Evolutionary conservation across 2,888 invertebrate species (phyloP), one percentile per base, ranked within the genome.

Genomic region (Cabera pusaria): DNA sequence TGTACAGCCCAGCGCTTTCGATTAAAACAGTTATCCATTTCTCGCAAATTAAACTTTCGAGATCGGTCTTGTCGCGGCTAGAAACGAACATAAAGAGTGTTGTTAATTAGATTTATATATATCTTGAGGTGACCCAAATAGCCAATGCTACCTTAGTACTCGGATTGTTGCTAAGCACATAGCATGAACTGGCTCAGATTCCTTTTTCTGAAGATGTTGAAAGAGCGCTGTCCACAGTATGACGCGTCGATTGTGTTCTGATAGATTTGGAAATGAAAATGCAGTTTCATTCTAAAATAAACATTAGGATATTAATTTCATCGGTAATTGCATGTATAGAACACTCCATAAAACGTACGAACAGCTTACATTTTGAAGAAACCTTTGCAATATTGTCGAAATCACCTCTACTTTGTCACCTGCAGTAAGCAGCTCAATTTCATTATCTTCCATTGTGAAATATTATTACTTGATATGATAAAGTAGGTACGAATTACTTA

Each of bases 31-130:
- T 86, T 24, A 97, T 82, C 88, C 93, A 92, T 55, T 93, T 92
- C 41, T 91, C 90, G 54, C 92, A 92, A 6, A 96, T 89, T 36
- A 95, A 73, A 54, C 91, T 90, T 52, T 94, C 92, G 28, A 97
- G 80, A 40, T 92, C 91, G 8, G 90, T 85, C 82, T 95, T 95
- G 56, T 97, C 96, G 7, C 97, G 93, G 56, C 96, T 96, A 57
- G 71, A 90, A 77, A 34, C 11, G 25, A 27, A 25, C 3, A 22
- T 12, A 9, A 28, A 17, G 34, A 20, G 21, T 21, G 25, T 10
- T 20, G 9, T 27, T 32, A 27, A 21, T 25, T 34, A 17, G 24
- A 34, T 41, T 38, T 25, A 20, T 19, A 7, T 3, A 9, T 11
- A 4, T 16, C 4, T 6, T 12, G 6, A 14, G 4, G 2, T 4